phyloP scores from a whole-genome alignment of 2,888 invertebrate genomes.

The Phyllotreta striolata region DNA sequence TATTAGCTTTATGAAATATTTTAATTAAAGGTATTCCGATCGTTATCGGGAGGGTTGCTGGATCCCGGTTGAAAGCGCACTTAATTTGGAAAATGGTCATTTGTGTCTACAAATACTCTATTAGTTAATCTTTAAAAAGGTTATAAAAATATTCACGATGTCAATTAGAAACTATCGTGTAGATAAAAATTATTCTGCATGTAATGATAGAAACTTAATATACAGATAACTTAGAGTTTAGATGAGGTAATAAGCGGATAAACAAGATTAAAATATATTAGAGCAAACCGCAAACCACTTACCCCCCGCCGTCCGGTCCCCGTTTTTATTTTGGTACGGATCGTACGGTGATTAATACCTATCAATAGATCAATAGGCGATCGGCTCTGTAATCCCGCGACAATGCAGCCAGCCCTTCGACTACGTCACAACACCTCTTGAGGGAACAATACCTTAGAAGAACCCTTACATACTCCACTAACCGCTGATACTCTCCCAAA shows the following conservation, averaged over 20 bases:
- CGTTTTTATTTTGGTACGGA: constrained; percentile 23
- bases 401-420: constrained; percentile 51
- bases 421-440: constrained; percentile 59
- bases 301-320: constrained; percentile 25
- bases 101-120: too few species aligned
- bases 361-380: constrained; percentile 55
- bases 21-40: constrained; percentile 29
- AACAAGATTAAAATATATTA: constrained; percentile 3
- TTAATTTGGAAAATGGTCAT: too few species aligned
- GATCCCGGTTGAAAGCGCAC: too few species aligned
- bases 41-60: constrained; percentile 16
- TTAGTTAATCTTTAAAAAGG: too few species aligned
- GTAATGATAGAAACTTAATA: too few species aligned
- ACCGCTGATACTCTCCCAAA: constrained; percentile 55
- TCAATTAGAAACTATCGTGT: too few species aligned
- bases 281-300: constrained; percentile 26
- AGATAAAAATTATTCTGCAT: too few species aligned
- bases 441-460: constrained; percentile 51
- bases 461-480: constrained; percentile 49
- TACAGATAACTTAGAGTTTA: too few species aligned
- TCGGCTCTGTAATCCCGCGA: constrained; percentile 53
- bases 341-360: constrained; percentile 45
- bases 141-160: too few species aligned
- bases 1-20: constrained; percentile 30
- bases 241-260: not conserved